Evolutionary conservation across 2,113 vertebrate species (phyloP).

Genomic region (Myrmecophaga tridactyla): DNA sequence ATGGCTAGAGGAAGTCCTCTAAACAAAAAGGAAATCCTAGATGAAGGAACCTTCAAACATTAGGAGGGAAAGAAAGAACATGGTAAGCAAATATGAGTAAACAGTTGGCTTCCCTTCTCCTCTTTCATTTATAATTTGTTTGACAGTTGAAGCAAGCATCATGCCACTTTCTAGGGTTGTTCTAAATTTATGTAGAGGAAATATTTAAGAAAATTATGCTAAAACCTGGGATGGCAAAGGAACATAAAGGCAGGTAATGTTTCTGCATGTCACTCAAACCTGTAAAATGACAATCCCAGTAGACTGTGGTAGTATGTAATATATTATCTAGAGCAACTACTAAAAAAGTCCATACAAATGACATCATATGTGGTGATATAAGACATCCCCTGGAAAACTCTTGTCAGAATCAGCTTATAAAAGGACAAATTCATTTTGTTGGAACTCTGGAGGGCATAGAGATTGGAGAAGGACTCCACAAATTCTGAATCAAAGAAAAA

Average conservation of each 20-base stretch:
- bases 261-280: not conserved
- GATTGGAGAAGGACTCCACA: no score
- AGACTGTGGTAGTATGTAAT: not conserved
- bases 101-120: not conserved
- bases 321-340: not conserved
- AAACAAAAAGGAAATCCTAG: not conserved
- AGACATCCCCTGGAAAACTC: no score
- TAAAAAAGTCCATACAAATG: not conserved
- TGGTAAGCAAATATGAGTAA: not conserved
- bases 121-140: not conserved
- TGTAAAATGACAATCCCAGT: not conserved
- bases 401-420: no score
- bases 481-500: no score
- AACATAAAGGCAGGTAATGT: not conserved
- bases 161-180: not conserved
- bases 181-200: not conserved
- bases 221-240: not conserved
- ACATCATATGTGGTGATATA: no score
- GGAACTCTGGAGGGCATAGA: no score
- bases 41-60: not conserved
- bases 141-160: not conserved
- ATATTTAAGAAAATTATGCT: not conserved
- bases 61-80: not conserved
- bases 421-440: no score
- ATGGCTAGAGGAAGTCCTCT: not conserved